A percentile compares a stretch with the other conserved stretches of the same genome.
Evolutionary conservation across 2,797 vertebrate genomes (phyloP).

Genomic region (Poecilia wingei): DNA sequence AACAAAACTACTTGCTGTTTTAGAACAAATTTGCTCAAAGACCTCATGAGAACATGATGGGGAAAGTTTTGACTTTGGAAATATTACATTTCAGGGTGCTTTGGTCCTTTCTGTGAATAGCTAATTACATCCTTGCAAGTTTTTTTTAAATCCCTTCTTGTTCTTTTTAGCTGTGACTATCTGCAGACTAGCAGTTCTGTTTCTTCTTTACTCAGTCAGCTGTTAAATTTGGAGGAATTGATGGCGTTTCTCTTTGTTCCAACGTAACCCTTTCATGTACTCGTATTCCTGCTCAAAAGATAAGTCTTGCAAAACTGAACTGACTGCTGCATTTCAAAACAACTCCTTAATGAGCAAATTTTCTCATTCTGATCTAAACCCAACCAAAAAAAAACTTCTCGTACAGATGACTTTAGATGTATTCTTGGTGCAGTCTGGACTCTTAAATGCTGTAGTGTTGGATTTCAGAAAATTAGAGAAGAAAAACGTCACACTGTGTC

Average conservation of each 20-base stretch:
- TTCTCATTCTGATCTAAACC: background rate
- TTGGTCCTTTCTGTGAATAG: background rate
- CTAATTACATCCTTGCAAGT: background rate
- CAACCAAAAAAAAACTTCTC: background rate
- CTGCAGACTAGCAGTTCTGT: background rate
- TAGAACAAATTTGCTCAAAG: background rate
- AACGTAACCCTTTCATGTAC: background rate
- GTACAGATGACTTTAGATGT: background rate
- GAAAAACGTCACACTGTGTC: slow-evolving; percentile 17
- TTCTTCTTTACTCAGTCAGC: background rate
- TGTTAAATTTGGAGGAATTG: background rate
- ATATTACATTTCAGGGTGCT: slow-evolving; percentile 10
- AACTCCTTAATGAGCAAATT: background rate
- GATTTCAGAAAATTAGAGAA: slow-evolving; percentile 23
- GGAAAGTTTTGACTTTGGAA: slow-evolving; percentile 7
- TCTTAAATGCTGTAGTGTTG: slow-evolving; percentile 1
- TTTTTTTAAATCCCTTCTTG: background rate
- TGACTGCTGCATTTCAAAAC: background rate
- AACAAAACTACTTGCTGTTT: background rate
- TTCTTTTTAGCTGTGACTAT: background rate
- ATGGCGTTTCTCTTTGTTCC: background rate
- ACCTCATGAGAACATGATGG: background rate
- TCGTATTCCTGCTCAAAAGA: background rate
- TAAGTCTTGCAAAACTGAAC: background rate
- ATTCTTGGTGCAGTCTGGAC: background rate